Evolutionary conservation across 2,888 invertebrate genomes (phyloP), one percentile per base, ranked within the genome.

Genomic region (Scrobipalpa atriplicella): DNA sequence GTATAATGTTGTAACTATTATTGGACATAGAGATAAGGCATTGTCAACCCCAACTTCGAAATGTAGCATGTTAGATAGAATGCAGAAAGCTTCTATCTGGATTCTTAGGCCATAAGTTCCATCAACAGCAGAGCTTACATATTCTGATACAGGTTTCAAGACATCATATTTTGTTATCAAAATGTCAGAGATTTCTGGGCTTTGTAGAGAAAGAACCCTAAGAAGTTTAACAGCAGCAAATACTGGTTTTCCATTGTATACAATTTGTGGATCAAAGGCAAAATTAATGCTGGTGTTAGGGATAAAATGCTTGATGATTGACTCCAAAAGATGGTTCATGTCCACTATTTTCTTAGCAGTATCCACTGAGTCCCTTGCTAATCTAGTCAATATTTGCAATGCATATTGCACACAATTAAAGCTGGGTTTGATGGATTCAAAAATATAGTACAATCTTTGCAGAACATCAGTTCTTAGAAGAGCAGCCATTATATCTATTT

Each of bases 401-500:
- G 95, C 95, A 71, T 95, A 95, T 16, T 95, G 94, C 0, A 97
- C 95, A 68, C 96, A 95, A 75, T 95, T 94, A 41, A 96, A 94
- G 68, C 95, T 93, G 0, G 97, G 97, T 75, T 93, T 94, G 19
- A 96, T 86, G 56, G 92, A 93, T 68, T 94, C 95, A 68, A 98
- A 86, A 72, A 98, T 95, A 75, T 97, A 98, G 72, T 95, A 96
- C 68, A 84, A 81, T 82, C 98, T 94, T 70, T 95, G 94, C 29
- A 98, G 84, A 71, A 98, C 94, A 80, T 97, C 95, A 11, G 96
- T 96, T 74, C 97, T 93, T 18, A 96, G 78, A 36, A 96, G 87
- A 70, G 96, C 95, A 73, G 95, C 93, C 51, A 98, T 93, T 5
- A 98, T 89, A 92, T 98, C 98, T 39, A 95, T 94, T 90, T 97